These are phyloP conservation scores for Aphidoletes aphidimyza DNA, from an alignment of 2,888 invertebrate genomes.

Conservation along the genomic window DNA sequence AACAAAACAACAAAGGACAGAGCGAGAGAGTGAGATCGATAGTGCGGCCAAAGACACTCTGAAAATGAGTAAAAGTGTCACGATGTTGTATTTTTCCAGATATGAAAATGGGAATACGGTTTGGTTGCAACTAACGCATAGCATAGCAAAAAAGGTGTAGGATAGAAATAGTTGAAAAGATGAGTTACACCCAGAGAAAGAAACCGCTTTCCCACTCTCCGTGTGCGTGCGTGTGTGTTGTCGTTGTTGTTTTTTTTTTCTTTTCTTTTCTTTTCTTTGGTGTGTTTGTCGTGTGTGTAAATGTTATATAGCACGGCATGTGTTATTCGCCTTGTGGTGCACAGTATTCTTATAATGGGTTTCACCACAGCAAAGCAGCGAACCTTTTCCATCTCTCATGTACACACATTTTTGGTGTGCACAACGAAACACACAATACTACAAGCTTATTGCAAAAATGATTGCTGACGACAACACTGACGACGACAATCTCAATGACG, in stretches of 20 bases:
- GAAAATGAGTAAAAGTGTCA: constrained; percentile 7
- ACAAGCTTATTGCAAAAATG: not conserved
- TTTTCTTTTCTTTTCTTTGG: no score
- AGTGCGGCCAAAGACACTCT: not conserved
- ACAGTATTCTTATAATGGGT: not conserved
- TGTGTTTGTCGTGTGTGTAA: no score
- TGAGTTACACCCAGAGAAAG: no score
- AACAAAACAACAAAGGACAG: constrained; percentile 18
- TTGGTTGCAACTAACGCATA: not conserved
- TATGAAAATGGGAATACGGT: not conserved
- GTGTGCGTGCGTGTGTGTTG: constrained; percentile 19
- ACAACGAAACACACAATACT: not conserved
- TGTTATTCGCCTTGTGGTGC: constrained; percentile 39
- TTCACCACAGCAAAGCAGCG: constrained; percentile 1
- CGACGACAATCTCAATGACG: not conserved
- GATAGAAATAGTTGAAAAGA: not conserved
- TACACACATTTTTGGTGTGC: constrained; percentile 1
- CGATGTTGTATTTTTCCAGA: not conserved
- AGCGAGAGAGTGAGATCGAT: not conserved
- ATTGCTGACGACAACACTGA: not conserved
- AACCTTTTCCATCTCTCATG: constrained; percentile 24
- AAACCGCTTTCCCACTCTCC: no score
- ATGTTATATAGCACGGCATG: constrained; percentile 20
- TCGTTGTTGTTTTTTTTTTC: no score
- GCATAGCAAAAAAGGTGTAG: not conserved